A percentile compares a stretch with the other conserved stretches of the same genome.
phyloP scores from a whole-genome alignment of 2,113 vertebrate species.

The Tetrax tetrax region DNA sequence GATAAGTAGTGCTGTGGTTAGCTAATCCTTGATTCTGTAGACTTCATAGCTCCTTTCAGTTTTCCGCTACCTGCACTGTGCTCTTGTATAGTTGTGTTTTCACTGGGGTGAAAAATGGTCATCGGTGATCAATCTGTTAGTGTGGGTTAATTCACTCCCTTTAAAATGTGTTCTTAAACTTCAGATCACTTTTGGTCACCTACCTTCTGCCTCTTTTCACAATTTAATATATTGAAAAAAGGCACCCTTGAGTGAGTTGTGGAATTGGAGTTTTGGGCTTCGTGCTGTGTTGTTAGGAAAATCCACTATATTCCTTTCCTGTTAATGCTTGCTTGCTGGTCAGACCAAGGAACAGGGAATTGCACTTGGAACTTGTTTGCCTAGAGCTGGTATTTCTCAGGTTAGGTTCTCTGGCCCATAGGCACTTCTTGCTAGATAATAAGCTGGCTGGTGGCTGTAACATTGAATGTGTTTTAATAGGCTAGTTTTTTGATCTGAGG shows the following conservation, averaged over 20 bases:
- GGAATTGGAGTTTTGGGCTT: background rate
- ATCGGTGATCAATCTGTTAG: too few species aligned
- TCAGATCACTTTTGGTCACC: background rate
- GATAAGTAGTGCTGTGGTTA: background rate
- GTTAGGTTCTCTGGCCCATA: background rate
- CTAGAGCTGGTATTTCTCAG: background rate
- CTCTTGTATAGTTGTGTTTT: background rate
- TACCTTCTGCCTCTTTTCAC: background rate
- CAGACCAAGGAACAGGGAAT: background rate
- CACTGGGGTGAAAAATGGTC: background rate
- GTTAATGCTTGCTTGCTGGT: background rate
- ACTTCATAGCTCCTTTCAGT: background rate
- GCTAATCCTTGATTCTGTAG: background rate
- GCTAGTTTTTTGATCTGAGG: background rate
- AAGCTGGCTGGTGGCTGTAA: background rate
- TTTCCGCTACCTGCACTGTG: background rate
- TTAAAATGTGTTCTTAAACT: background rate
- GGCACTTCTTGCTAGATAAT: background rate
- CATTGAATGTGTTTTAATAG: background rate
- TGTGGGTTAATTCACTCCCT: background rate
- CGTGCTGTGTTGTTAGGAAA: background rate
- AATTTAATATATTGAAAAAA: background rate
- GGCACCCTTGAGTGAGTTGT: fast-evolving
- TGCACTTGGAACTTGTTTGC: background rate
- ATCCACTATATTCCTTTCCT: background rate